These are phyloP conservation scores for Apistogramma diplotaenia DNA, from an alignment of 2,113 vertebrate genomes.

Conservation along the genomic window DNA sequence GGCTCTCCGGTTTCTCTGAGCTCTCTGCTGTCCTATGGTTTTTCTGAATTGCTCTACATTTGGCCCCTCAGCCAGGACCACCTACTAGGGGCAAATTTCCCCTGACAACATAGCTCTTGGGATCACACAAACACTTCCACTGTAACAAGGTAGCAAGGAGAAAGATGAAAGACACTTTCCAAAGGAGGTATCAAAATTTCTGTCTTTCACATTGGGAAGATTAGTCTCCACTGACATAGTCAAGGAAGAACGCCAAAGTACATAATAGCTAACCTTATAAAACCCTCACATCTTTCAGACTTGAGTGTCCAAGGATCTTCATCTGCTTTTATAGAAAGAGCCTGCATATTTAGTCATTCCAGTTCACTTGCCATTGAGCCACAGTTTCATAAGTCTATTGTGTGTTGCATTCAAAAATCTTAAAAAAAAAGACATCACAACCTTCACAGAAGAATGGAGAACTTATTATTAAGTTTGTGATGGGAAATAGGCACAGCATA, in stretches of 20 bases:
- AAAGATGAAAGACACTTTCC: neutral
- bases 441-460: neutral
- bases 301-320: conserved; percentile 21
- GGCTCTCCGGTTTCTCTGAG: too few relatives aligned
- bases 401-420: neutral
- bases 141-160: accelerated
- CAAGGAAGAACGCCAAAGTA: neutral
- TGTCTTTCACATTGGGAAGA: neutral
- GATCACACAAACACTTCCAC: neutral
- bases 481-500: neutral
- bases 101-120: too few relatives aligned
- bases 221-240: neutral
- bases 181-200: neutral
- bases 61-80: neutral
- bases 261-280: conserved; percentile 7
- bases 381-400: conserved; percentile 26
- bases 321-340: neutral
- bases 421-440: conserved; percentile 6
- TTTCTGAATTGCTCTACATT: neutral
- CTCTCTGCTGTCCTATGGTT: neutral
- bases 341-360: neutral
- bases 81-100: too few relatives aligned
- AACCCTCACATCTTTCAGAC: conserved; percentile 14
- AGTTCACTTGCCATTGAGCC: neutral
- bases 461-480: neutral